Evolutionary conservation across 2,888 invertebrate genomes (phyloP), one percentile per base, ranked within the genome.

Genomic region (Limenitis camilla): DNA sequence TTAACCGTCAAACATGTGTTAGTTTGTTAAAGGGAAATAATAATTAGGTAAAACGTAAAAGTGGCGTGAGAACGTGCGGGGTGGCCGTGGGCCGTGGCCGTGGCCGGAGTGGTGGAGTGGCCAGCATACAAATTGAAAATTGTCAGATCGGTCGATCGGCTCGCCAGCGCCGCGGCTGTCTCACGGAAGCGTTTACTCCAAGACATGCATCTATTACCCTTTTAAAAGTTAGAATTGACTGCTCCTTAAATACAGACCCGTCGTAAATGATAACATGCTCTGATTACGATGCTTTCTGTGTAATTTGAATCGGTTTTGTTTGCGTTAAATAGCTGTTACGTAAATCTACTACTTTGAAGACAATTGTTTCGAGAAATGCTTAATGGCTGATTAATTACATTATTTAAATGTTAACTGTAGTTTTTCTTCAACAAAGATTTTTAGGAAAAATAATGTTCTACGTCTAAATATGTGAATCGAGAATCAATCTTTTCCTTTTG

Each of bases 191-290:
- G 78, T 81, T 85, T 81, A 81, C 78, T 72, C 64, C 76, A 72
- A 85, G 82, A 85, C 86, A 84, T 85, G 86, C 85, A 84, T 85
- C 81, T 77, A 84, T 82, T 83, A 81, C 78, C 80, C 78, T 78
- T 80, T 79, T 80, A 74, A 75, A 77, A 70, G 63, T 68, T 70
- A 65, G 66, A 72, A 69, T 71, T 67, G 71, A 69, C 66, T 74
- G 71, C 75, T 74, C 75, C 76, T 81, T 77, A 69, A 73, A 71
- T 66, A 63, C 64, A 58, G 59, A 59, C 69, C 63, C 47, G 46
- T 50, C 53, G 69, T 75, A 72, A 75, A 71, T 68, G 67, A 66
- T 72, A 62, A 44, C 44, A 35, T 61, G 56, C 49, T 59, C 47
- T 53, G 58, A 61, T 60, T 62, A 55, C 55, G 49, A 56, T 52